A percentile compares a stretch with the other conserved stretches of the same genome.
Conservation (phyloP, 2,797 vertebrate species). For the Pogonophryne albipinna region DNA sequence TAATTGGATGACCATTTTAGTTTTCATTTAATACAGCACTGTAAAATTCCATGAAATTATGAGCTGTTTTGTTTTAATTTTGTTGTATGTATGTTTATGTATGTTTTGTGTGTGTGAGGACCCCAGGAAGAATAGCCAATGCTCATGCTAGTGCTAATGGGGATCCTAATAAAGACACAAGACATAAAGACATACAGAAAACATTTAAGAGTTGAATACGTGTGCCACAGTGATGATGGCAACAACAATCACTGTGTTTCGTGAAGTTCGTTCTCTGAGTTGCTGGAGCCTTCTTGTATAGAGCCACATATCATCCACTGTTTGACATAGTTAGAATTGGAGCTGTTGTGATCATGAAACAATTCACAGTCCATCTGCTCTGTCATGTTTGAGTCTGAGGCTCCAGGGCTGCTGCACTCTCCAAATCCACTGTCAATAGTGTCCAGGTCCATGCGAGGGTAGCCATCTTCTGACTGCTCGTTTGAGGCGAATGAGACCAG, state of each 20-base stretch:
- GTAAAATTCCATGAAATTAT: too few relatives aligned
- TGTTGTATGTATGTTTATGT: too few relatives aligned
- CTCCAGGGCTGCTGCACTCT: slow-evolving; percentile 86
- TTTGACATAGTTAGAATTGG: slow-evolving; percentile 84
- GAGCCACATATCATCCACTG: slow-evolving; percentile 82
- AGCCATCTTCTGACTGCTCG: slow-evolving; percentile 85
- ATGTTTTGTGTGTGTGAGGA: too few relatives aligned
- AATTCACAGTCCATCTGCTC: slow-evolving; percentile 58
- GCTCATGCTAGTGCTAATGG: too few relatives aligned
- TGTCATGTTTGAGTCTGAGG: slow-evolving; percentile 61
- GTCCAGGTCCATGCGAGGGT: slow-evolving; percentile 91
- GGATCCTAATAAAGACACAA: too few relatives aligned
- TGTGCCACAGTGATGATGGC: not conserved
- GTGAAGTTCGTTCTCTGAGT: slow-evolving; percentile 17
- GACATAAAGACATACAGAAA: too few relatives aligned
- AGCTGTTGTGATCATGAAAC: slow-evolving; percentile 54
- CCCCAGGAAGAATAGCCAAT: too few relatives aligned
- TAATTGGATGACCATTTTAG: too few relatives aligned
- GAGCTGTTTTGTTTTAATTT: too few relatives aligned
- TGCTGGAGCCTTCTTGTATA: slow-evolving; percentile 47
- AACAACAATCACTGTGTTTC: slow-evolving; percentile 6
- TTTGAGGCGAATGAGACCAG: slow-evolving; percentile 79
- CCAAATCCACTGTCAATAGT: slow-evolving; percentile 94
- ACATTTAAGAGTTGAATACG: too few relatives aligned
- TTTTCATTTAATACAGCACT: too few relatives aligned